Percentiles rank a stretch among this genome's conserved stretches.
Evolutionary conservation across 53 echinoderm and acorn worm species (phyloP).

Genomic region (Crossaster papposus): DNA sequence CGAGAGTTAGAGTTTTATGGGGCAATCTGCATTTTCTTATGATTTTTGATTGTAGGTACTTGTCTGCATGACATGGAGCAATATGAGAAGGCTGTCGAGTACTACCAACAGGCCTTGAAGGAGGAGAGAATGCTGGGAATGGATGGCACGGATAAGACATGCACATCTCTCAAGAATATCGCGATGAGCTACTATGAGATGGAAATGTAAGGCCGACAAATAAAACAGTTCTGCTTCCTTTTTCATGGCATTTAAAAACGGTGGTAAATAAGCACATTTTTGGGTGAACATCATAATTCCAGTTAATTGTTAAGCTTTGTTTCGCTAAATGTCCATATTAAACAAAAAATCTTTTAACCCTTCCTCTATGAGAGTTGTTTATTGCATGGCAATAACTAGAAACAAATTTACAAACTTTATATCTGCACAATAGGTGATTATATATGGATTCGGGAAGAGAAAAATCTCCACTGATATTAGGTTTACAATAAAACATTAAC

Average conservation of each 20-base stretch:
- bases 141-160: conserved; percentile 83
- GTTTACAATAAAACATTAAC: no score
- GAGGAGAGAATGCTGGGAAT: conserved; percentile 81
- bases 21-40: not conserved
- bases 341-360: not conserved
- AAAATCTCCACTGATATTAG: no score
- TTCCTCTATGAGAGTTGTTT: no score
- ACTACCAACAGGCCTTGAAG: conserved; percentile 81
- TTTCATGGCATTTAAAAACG: no score
- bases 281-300: no score
- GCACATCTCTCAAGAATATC: conserved; percentile 83
- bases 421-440: no score
- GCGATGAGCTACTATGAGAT: conserved; percentile 89
- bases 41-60: conserved; percentile 54
- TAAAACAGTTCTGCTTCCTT: no score
- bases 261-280: no score
- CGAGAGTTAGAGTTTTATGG: not conserved
- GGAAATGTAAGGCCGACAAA: conserved; percentile 84
- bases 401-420: no score
- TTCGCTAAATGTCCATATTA: not conserved
- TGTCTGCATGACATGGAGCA: conserved; percentile 87
- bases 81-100: conserved; percentile 72
- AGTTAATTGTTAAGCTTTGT: no score
- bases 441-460: no score
- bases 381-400: no score